phyloP scores from a whole-genome alignment of 2,888 invertebrate species.

The Julus scandinavius region DNA sequence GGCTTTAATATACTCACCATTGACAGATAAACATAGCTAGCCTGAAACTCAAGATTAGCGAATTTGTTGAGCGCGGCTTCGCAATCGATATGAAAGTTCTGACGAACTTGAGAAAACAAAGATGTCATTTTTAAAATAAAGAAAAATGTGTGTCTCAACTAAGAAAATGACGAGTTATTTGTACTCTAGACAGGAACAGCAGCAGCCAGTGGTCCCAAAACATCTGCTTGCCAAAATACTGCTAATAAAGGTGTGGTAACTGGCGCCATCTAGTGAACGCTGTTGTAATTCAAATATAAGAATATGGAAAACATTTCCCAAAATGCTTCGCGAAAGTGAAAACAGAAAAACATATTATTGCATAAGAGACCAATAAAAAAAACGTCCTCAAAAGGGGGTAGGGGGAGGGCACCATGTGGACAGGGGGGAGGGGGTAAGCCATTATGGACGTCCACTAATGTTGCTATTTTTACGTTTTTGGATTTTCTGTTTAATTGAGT shows the following conservation, averaged over 20 bases:
- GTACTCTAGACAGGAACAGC: neutral
- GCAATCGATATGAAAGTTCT: slow-evolving; percentile 62
- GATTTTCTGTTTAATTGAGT: too few species aligned
- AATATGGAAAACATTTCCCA: neutral
- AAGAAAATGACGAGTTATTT: neutral
- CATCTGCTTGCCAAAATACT: neutral
- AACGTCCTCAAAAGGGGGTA: too few species aligned
- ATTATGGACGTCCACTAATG: too few species aligned
- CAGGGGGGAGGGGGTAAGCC: too few species aligned
- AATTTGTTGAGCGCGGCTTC: slow-evolving; percentile 62
- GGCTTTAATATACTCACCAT: slow-evolving; percentile 68
- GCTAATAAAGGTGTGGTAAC: neutral
- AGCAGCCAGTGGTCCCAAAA: too few species aligned
- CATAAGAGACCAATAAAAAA: too few species aligned
- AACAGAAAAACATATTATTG: neutral
- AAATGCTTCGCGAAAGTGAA: slow-evolving; percentile 12
- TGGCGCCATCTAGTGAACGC: neutral
- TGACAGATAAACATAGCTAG: slow-evolving; percentile 65
- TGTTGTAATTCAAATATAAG: neutral
- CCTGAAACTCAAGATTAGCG: slow-evolving; percentile 65
- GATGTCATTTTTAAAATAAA: neutral
- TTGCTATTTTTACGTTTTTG: too few species aligned
- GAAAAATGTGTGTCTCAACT: too few species aligned
- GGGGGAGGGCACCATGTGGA: too few species aligned
- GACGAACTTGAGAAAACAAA: slow-evolving; percentile 63